phyloP scores from a whole-genome alignment of 2,113 vertebrate species.

The Corythornis madagascariensis region DNA sequence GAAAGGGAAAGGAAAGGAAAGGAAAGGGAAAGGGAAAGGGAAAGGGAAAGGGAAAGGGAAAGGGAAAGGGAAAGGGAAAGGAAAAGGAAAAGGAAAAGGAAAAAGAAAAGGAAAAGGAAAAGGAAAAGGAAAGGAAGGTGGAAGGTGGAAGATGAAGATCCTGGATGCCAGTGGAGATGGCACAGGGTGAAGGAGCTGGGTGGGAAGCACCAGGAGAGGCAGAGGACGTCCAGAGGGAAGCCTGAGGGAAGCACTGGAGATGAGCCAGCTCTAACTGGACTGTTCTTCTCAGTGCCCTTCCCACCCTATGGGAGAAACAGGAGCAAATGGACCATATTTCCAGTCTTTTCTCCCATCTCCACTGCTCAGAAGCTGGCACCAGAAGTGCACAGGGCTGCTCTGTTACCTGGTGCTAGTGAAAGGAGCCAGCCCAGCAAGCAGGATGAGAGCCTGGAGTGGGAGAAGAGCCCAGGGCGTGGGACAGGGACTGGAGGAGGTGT shows the following conservation, averaged over 20 bases:
- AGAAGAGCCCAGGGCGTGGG: neutral
- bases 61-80: too few species aligned
- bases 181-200: neutral
- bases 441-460: neutral
- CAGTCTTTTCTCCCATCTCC: neutral
- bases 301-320: neutral
- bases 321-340: neutral
- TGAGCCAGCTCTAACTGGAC: neutral
- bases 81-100: neutral
- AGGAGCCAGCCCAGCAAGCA: neutral
- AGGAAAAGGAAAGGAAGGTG: neutral
- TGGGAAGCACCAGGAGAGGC: neutral
- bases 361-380: neutral
- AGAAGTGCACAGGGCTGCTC: neutral
- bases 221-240: neutral
- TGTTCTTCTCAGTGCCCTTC: neutral
- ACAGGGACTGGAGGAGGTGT: neutral
- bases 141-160: neutral
- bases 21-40: neutral
- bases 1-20: too few species aligned
- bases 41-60: neutral
- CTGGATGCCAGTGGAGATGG: fast-evolving
- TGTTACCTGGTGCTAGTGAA: neutral
- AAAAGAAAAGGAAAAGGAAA: neutral
- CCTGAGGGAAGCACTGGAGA: neutral